A percentile compares a stretch with the other conserved stretches of the same genome.
phyloP scores from a whole-genome alignment of 2,113 vertebrate genomes.

The Phoxinus phoxinus region DNA sequence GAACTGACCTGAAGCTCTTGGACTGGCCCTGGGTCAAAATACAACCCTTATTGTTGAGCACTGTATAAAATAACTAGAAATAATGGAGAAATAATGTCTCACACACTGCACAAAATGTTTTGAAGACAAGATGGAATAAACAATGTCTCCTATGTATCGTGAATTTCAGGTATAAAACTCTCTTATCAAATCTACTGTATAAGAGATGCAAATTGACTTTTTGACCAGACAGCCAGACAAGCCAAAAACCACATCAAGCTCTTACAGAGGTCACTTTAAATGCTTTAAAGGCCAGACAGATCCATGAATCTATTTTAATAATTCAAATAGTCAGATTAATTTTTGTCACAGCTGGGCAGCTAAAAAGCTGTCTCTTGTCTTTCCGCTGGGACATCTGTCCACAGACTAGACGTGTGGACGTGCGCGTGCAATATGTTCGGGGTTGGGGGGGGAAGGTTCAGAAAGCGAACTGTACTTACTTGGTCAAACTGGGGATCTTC shows the following conservation, averaged over 20 bases:
- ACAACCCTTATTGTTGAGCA: not conserved
- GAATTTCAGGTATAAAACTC: not conserved
- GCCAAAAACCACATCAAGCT: slow-evolving; percentile 30
- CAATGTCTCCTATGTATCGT: not conserved
- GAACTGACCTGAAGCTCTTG: too few species aligned
- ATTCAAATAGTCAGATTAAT: slow-evolving; percentile 38
- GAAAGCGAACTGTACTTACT: slow-evolving; percentile 61
- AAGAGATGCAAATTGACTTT: not conserved
- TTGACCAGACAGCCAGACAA: not conserved
- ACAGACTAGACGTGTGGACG: not conserved
- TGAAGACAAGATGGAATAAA: not conserved
- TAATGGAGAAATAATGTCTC: not conserved
- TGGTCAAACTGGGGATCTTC: slow-evolving; percentile 98
- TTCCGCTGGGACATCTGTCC: slow-evolving; percentile 25
- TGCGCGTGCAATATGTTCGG: not conserved
- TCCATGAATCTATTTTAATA: slow-evolving; percentile 46
- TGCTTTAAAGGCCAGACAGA: slow-evolving; percentile 22
- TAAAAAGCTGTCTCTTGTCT: slow-evolving; percentile 29
- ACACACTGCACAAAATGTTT: not conserved
- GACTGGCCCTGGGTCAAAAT: too few species aligned
- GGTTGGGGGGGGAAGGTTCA: not conserved
- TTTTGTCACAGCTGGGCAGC: slow-evolving; percentile 24
- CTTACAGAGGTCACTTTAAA: slow-evolving; percentile 13
- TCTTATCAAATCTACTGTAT: slow-evolving; percentile 23
- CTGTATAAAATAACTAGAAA: not conserved